Evolutionary conservation across 2,888 invertebrate species (phyloP).

Genomic region (Strigamia maritima): DNA sequence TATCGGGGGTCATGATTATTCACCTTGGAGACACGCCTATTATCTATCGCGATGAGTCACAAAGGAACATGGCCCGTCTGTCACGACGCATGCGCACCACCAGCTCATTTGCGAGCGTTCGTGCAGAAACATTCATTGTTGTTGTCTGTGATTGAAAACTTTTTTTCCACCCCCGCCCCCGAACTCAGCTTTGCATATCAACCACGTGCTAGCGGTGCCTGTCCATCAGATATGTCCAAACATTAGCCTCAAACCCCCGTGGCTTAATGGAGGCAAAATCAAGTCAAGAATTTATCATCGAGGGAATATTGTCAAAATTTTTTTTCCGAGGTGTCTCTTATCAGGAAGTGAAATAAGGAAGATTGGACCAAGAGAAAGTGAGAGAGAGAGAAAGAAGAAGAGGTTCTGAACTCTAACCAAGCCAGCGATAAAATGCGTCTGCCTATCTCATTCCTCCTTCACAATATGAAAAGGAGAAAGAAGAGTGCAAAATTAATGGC

Average conservation of each 20-base stretch:
- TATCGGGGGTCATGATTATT: slow-evolving; percentile 36
- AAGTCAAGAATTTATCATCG: slow-evolving; percentile 39
- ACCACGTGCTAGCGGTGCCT: slow-evolving; percentile 13
- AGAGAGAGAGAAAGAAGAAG: slow-evolving; percentile 15
- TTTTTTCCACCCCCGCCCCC: slow-evolving; percentile 26
- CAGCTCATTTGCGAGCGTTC: slow-evolving; percentile 38
- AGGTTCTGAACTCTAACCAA: slow-evolving; percentile 40
- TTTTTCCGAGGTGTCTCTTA: slow-evolving; percentile 32
- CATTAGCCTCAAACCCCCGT: slow-evolving; percentile 35
- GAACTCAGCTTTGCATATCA: slow-evolving; percentile 38
- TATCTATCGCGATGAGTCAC: slow-evolving; percentile 38
- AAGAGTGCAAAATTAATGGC: slow-evolving; percentile 40
- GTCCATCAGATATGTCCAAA: slow-evolving; percentile 33
- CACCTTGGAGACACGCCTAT: slow-evolving; percentile 38
- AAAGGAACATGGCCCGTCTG: slow-evolving; percentile 37
- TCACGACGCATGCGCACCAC: slow-evolving; percentile 11
- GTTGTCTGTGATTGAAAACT: slow-evolving; percentile 40
- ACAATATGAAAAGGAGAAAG: slow-evolving; percentile 38
- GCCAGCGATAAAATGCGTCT: slow-evolving; percentile 36
- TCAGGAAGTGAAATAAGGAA: slow-evolving; percentile 38
- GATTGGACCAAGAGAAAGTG: slow-evolving; percentile 32
- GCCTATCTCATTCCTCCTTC: slow-evolving; percentile 40
- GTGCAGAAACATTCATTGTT: slow-evolving; percentile 41
- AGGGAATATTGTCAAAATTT: slow-evolving; percentile 39
- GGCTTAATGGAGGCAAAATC: slow-evolving; percentile 40